Evolutionary conservation across 2,113 vertebrate species (phyloP).

Genomic region (Mustelus asterias): DNA sequence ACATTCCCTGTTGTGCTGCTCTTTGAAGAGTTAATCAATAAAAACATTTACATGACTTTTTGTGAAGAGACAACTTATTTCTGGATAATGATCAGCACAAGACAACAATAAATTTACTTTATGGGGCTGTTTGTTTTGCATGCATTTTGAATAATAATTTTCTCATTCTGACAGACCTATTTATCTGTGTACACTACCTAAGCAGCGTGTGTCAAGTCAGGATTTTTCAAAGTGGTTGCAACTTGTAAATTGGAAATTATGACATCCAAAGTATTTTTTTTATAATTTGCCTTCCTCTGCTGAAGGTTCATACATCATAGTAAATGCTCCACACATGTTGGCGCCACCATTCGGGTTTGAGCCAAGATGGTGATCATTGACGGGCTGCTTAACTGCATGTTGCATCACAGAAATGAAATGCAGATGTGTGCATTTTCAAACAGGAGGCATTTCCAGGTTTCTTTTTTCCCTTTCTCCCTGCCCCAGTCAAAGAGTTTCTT

Average conservation of each 20-base stretch:
- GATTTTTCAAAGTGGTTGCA: not conserved
- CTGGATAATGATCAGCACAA: not conserved
- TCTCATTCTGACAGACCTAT: not conserved
- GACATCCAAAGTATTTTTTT: not conserved
- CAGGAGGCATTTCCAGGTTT: not conserved
- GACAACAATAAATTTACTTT: not conserved
- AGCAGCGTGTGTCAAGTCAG: not conserved
- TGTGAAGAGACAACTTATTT: not conserved
- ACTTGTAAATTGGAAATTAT: not conserved
- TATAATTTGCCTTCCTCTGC: not conserved
- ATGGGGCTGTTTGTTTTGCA: not conserved
- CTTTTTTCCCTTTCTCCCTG: not conserved
- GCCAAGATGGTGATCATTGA: not conserved
- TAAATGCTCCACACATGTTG: not conserved
- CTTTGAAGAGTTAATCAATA: conserved; percentile 18
- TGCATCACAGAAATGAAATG: not conserved
- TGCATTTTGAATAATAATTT: not conserved
- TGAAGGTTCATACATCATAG: not conserved
- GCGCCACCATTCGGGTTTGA: not conserved
- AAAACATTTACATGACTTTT: conserved; percentile 29
- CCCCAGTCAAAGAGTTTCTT: not conserved
- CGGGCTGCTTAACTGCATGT: not conserved
- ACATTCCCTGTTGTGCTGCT: not conserved
- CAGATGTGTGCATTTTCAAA: not conserved
- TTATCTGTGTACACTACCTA: not conserved